These are phyloP conservation scores for Phyllotis vaccarum DNA, from an alignment of 2,797 vertebrate genomes.

Conservation along the genomic window DNA sequence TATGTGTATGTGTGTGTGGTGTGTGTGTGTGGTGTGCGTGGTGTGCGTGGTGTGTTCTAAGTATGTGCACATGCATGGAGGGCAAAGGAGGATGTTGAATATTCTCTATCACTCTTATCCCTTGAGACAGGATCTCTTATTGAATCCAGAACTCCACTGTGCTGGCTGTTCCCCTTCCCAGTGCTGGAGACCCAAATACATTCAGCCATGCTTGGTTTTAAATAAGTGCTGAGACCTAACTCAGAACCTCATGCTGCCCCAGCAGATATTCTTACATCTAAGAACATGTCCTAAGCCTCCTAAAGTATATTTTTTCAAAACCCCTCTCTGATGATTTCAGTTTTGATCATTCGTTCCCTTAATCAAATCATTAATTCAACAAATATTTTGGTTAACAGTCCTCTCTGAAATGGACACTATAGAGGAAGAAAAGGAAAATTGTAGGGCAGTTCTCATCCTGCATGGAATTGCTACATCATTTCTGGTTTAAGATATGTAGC, in stretches of 20 bases:
- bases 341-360: constrained; percentile 2
- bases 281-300: no score
- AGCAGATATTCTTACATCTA: no score
- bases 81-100: neutral
- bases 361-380: neutral
- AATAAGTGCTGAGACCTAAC: neutral
- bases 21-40: neutral
- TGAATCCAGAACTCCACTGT: neutral
- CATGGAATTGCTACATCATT: constrained; percentile 45
- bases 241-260: neutral
- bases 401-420: neutral
- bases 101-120: neutral
- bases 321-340: neutral
- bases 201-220: neutral
- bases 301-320: neutral
- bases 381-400: constrained; percentile 17
- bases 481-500: constrained; percentile 78
- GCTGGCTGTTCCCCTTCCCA: neutral
- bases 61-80: no score
- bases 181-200: no score
- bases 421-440: constrained; percentile 31
- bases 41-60: neutral
- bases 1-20: neutral
- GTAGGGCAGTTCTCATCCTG: neutral
- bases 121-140: neutral